Evolutionary conservation across 1,140 invertebrate species (phyloP), one percentile per base, ranked within the genome.

Genomic region (Drosophila ohnishii): DNA sequence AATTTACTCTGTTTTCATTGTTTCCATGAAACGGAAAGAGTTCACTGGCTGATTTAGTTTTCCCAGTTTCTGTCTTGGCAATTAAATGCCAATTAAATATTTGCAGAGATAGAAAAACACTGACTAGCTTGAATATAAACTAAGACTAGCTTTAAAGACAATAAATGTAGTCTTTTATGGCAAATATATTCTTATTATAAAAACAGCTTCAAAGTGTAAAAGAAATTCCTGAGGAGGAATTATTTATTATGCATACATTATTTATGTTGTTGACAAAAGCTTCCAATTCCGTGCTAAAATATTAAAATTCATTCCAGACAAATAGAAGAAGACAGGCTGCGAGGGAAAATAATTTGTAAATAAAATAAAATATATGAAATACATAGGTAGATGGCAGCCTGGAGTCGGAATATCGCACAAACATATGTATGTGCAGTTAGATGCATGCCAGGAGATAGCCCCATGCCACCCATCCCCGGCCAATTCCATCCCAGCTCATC

Each of bases 301-400:
- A 69, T 69, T 69, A 53, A 69, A 70, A 59, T 70, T 51, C 45
- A 59, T 50, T 44, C 45, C 51, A 16, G 45, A 7, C 8, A 28
- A 28, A 22, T 22, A 2, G 2, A n/a, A 34, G 30, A 39, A 34
- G 30, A 39, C 2, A 45, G 39, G 34, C 39, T 11, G n/a, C 13
- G 32, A 25, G 40, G 25, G 14, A 40, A 55, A 42, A 25, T 48
- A 28, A 56, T 63, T 2, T 16, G 62, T 45, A 56, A 65, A 70
- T 65, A 59, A 74, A 69, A 67, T 75, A 82, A 87, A 82, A 85
- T 81, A 57, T 42, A 58, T 58, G 9, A 66, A 75, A 75, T 47
- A 25, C 22, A 47, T 55, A 66, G 70, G 39, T 16, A 42, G 37
- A 22, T 32, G 60, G 16, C 53, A n/a, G 22, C 22, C 39, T 3